Conservation (phyloP, 2,797 vertebrate species). For the Lacerta viridis region DNA sequence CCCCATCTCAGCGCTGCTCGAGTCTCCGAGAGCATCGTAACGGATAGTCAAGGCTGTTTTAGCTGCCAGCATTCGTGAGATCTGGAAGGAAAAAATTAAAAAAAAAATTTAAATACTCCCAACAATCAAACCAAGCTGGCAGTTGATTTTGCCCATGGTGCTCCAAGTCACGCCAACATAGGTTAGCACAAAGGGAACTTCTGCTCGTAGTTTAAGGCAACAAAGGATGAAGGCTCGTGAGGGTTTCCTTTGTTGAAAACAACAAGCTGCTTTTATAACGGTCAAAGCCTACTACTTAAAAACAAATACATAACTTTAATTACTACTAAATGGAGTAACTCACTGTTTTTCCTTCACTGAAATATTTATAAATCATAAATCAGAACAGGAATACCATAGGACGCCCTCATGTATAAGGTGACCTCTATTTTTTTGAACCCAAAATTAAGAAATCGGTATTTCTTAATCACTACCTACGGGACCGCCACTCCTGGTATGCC, state of each 20-base stretch:
- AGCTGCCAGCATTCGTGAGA: slow-evolving; percentile 97
- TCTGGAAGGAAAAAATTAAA: slow-evolving; percentile 77
- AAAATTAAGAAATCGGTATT: no score
- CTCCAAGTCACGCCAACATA: slow-evolving; percentile 36
- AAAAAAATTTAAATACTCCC: slow-evolving; percentile 51
- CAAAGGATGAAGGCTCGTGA: background rate
- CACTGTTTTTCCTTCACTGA: background rate
- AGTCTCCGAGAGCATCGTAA: slow-evolving; percentile 95
- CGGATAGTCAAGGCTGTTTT: slow-evolving; percentile 93
- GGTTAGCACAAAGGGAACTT: slow-evolving; percentile 34
- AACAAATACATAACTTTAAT: background rate
- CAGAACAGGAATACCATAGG: background rate
- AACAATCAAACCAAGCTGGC: slow-evolving; percentile 37
- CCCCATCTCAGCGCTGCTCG: slow-evolving; percentile 93
- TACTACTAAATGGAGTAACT: background rate
- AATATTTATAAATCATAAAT: background rate
- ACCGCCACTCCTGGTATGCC: no score
- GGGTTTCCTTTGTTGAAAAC: background rate
- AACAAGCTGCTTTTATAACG: background rate
- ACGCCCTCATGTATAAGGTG: no score
- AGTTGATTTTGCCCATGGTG: slow-evolving; percentile 27
- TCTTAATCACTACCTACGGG: no score
- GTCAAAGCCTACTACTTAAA: background rate
- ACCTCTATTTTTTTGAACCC: no score
- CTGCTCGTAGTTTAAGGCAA: slow-evolving; percentile 8